A percentile compares a stretch with the other conserved stretches of the same genome.
Evolutionary conservation across 2,888 invertebrate genomes (phyloP).

Genomic region (Gari tellinella): DNA sequence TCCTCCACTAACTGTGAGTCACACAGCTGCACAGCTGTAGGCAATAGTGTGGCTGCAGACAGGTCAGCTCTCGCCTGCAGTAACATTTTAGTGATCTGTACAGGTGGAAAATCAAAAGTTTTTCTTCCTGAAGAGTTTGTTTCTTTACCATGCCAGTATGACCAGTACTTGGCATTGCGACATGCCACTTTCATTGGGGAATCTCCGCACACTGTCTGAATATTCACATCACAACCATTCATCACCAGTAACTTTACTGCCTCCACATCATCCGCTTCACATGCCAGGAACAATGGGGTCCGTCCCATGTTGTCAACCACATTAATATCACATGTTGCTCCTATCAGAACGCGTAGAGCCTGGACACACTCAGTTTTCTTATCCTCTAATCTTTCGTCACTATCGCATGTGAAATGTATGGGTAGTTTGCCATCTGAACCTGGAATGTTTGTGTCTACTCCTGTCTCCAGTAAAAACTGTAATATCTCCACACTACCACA

Average conservation of each 20-base stretch:
- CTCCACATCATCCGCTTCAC: slow-evolving; percentile 72
- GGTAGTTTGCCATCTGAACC: slow-evolving; percentile 74
- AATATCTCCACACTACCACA: slow-evolving; percentile 63
- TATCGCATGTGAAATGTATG: slow-evolving; percentile 70
- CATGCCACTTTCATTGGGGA: slow-evolving; percentile 76
- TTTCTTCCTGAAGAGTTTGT: slow-evolving; percentile 40
- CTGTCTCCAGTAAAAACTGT: slow-evolving; percentile 60
- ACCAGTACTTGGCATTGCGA: slow-evolving; percentile 78
- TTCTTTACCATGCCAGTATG: slow-evolving; percentile 74
- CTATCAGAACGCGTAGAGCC: slow-evolving; percentile 65
- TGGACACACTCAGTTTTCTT: slow-evolving; percentile 61
- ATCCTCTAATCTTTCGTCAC: slow-evolving; percentile 65
- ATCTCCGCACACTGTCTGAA: slow-evolving; percentile 72
- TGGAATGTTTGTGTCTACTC: slow-evolving; percentile 61
- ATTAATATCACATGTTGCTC: slow-evolving; percentile 66
- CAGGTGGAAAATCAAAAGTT: slow-evolving; percentile 72
- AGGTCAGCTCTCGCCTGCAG: slow-evolving; percentile 73
- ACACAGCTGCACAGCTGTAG: slow-evolving; percentile 76
- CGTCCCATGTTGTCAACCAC: slow-evolving; percentile 74
- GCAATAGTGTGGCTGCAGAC: slow-evolving; percentile 75
- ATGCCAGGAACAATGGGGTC: slow-evolving; percentile 73
- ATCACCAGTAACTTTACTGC: slow-evolving; percentile 71
- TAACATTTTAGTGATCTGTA: slow-evolving; percentile 74
- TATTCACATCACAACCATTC: slow-evolving; percentile 72
- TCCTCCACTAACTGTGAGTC: slow-evolving; percentile 71